Evolutionary conservation across 2,113 vertebrate genomes (phyloP).

Genomic region (Centropristis striata): DNA sequence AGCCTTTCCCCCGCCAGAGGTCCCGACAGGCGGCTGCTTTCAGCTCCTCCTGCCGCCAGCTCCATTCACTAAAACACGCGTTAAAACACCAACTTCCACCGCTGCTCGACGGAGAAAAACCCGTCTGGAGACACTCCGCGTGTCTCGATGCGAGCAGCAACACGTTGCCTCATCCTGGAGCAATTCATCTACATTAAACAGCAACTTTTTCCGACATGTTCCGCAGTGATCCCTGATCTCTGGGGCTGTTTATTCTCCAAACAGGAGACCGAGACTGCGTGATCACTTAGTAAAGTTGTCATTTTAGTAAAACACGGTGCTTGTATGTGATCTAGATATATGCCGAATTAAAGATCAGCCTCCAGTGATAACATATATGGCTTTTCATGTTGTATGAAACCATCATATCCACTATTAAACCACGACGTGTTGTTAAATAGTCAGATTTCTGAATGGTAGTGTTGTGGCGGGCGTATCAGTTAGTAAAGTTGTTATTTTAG

Average conservation of each 20-base stretch:
- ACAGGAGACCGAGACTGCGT: background rate
- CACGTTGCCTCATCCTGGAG: background rate
- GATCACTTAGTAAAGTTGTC: background rate
- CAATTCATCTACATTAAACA: background rate
- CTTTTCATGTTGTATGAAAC: no score
- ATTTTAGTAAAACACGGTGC: no score
- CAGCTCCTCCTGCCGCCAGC: no score
- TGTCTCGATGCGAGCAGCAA: no score
- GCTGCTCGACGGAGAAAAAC: background rate
- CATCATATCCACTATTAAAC: no score
- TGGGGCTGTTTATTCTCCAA: background rate
- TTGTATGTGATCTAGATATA: no score
- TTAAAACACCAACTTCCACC: constrained; percentile 11
- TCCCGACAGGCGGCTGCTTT: constrained; percentile 40
- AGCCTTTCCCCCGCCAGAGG: background rate
- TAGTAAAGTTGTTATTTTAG: constrained; percentile 32
- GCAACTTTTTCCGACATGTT: constrained; percentile 60
- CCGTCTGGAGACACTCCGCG: no score
- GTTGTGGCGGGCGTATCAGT: no score
- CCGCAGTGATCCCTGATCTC: constrained; percentile 15
- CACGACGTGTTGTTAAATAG: no score
- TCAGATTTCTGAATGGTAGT: no score
- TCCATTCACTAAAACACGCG: constrained; percentile 38
- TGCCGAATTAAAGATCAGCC: no score
- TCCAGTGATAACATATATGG: no score